Evolutionary conservation across 2,888 invertebrate species (phyloP).

Genomic region (Lypha dubia): DNA sequence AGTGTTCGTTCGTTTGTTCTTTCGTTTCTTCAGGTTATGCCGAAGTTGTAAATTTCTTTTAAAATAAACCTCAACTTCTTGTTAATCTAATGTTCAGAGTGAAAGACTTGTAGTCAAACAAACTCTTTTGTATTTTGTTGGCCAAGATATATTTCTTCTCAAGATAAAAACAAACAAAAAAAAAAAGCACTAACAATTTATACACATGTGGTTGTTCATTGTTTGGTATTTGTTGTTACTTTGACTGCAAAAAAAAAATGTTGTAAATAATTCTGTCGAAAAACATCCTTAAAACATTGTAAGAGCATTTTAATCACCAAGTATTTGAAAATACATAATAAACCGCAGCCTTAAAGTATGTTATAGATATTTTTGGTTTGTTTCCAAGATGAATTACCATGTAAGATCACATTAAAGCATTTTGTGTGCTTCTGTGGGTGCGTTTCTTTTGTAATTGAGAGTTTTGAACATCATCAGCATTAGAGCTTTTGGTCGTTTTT

Average conservation of each 20-base stretch:
- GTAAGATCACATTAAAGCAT: constrained; percentile 13
- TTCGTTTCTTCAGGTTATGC: constrained; percentile 31
- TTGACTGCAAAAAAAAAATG: constrained; percentile 30
- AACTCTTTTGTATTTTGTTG: constrained; percentile 28
- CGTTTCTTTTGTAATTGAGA: too few relatives aligned
- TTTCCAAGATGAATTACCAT: constrained; percentile 24
- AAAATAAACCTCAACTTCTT: constrained; percentile 69
- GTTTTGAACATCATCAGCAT: too few relatives aligned
- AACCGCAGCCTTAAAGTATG: constrained; percentile 61
- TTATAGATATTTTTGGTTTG: constrained; percentile 9
- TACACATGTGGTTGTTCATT: constrained; percentile 65
- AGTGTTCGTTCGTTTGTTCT: constrained; percentile 50
- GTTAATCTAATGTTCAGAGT: constrained; percentile 38
- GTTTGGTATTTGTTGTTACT: constrained; percentile 42
- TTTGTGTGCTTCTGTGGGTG: too few relatives aligned
- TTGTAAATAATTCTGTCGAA: constrained; percentile 2
- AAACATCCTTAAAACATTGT: constrained; percentile 43
- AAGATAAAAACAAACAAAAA: constrained; percentile 40
- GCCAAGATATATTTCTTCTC: constrained; percentile 23
- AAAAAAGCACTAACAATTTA: constrained; percentile 69
- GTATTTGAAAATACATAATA: constrained; percentile 62
- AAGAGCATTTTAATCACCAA: constrained; percentile 70
- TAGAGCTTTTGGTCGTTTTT: neutral
- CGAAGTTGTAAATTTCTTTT: constrained; percentile 71
- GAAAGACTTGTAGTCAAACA: constrained; percentile 22